These are phyloP conservation scores for Nasonia longicornis DNA, from an alignment of 1,140 invertebrate genomes.

Conservation along the genomic window DNA sequence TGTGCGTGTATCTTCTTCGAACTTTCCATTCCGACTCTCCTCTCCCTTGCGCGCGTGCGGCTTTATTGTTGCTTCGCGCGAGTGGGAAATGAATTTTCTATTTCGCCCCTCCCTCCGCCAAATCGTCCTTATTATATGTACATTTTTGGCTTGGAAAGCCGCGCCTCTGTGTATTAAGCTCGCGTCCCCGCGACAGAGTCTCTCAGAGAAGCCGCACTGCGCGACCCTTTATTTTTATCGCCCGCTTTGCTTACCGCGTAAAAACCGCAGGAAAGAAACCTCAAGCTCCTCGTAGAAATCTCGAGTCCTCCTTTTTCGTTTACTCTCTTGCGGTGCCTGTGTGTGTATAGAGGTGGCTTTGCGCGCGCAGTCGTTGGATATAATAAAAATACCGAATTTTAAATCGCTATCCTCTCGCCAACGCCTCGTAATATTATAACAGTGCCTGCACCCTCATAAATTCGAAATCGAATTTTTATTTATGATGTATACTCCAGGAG, in stretches of 20 bases:
- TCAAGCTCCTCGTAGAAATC: not conserved
- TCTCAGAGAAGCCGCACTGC: not conserved
- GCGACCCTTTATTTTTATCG: constrained; percentile 1
- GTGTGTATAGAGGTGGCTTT: not conserved
- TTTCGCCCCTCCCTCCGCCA: not conserved
- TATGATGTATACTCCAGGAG: not conserved
- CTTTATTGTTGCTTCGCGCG: not conserved
- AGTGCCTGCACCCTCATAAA: not conserved
- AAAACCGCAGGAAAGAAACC: not conserved
- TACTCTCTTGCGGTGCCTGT: not conserved
- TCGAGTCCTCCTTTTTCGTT: not conserved
- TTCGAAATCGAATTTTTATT: constrained; percentile 4
- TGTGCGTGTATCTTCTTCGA: not conserved
- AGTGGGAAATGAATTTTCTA: not conserved
- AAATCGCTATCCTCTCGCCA: not conserved
- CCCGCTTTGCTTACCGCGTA: not conserved
- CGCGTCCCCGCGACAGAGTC: not conserved
- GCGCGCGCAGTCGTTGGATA: not conserved
- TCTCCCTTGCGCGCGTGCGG: too few species aligned
- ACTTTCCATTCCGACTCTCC: not conserved
- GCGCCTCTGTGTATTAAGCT: not conserved
- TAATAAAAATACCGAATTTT: constrained; percentile 4
- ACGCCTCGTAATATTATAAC: not conserved
- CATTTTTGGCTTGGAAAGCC: not conserved
- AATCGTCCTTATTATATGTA: not conserved